phyloP scores from a whole-genome alignment of 2,797 vertebrate species.

The Fratercula arctica region DNA sequence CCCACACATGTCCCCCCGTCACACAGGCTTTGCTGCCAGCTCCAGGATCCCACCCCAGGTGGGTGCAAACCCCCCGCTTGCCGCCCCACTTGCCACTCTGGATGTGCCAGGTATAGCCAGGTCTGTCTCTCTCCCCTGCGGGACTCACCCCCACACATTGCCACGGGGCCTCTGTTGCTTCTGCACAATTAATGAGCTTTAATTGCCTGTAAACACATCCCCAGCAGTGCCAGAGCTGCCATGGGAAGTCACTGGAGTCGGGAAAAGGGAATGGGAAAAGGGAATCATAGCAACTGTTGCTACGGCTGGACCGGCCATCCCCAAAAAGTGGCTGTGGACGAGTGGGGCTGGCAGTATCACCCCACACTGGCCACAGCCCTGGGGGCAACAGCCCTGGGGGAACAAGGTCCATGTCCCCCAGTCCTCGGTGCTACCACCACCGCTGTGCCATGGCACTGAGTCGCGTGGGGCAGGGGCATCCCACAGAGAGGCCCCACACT shows the following conservation, averaged over 20 bases:
- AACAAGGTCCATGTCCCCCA: fast-evolving
- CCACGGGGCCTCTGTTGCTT: not conserved
- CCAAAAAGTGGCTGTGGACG: fast-evolving
- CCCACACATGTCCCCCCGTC: fast-evolving
- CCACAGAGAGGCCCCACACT: fast-evolving
- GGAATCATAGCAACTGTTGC: slow-evolving; percentile 51
- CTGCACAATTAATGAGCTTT: slow-evolving; percentile 62
- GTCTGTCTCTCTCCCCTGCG: not conserved
- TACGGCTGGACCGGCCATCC: not conserved
- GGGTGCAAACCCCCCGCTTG: not conserved
- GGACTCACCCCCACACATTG: not conserved
- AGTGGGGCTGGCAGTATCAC: not conserved
- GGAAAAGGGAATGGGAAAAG: not conserved
- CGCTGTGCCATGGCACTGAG: fast-evolving
- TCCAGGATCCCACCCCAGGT: fast-evolving
- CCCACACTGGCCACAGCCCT: not conserved
- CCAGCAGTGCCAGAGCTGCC: slow-evolving; percentile 30
- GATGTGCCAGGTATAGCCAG: fast-evolving
- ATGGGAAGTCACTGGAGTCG: not conserved
- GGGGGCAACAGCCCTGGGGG: not conserved
- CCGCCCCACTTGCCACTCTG: fast-evolving
- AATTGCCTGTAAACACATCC: slow-evolving; percentile 68
- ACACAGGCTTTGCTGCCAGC: not conserved
- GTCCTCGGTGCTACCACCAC: not conserved
- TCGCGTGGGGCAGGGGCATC: fast-evolving